These are phyloP conservation scores for Pachydiplax longipennis DNA, from an alignment of 2,888 invertebrate species.

Conservation along the genomic window DNA sequence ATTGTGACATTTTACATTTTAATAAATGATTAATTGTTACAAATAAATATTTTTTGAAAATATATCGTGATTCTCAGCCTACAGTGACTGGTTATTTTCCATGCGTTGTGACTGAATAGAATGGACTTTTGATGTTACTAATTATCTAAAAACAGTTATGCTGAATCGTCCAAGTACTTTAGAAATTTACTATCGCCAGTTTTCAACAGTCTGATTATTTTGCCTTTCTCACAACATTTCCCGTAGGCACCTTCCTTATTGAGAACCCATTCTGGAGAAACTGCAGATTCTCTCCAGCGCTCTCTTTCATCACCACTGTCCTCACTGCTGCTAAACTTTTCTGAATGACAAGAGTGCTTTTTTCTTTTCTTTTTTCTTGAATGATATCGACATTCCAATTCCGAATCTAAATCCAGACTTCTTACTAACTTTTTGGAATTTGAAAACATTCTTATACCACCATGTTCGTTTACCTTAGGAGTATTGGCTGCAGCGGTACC, in stretches of 20 bases:
- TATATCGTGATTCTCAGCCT: no score
- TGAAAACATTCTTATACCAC: background rate
- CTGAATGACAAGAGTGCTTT: background rate
- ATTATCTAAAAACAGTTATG: no score
- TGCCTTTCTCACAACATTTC: constrained; percentile 8
- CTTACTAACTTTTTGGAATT: background rate
- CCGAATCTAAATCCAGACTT: background rate
- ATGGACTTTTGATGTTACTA: no score
- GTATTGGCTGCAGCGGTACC: background rate
- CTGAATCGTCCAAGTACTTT: background rate
- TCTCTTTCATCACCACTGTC: background rate
- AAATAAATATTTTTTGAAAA: no score
- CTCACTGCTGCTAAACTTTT: background rate
- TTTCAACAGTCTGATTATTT: background rate
- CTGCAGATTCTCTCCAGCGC: constrained; percentile 15
- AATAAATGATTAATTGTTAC: no score
- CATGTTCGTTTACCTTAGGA: background rate
- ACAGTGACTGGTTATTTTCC: no score
- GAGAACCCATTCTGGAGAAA: constrained; percentile 46
- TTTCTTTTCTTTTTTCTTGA: background rate
- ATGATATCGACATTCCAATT: no score
- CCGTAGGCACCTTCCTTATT: constrained; percentile 45
- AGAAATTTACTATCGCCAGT: background rate
- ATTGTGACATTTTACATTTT: no score
- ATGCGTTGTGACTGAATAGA: no score